Base-by-base conservation (phyloP, 2,113 vertebrate species). In the Scartelaos histophorus region DNA sequence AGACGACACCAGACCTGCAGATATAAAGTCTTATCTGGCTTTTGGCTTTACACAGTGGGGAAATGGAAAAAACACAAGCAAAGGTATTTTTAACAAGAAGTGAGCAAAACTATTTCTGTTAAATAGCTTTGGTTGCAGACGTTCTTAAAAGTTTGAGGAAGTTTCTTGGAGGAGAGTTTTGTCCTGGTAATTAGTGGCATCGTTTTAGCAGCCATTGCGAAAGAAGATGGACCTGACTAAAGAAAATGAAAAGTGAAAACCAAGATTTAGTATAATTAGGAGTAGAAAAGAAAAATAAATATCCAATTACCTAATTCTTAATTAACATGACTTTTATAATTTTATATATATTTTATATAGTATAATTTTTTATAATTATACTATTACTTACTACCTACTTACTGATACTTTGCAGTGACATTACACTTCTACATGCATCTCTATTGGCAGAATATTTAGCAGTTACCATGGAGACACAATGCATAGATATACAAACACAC, bases 21-120 rank as follows among this genome's bases (percentile, higher is more conserved):
- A 66, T 68, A 7, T 51, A 49, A 79, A 69, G 49, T 83, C 58
- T 84, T 35, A 49, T 82, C 67, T 76, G 65, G 71, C 73, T 79
- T 76, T 7, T 53, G 69, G 22, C 19, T 15, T 69, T 77, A 61
- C 83, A 67, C 53, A 72, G 75, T 71, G 47, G 58, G 45, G 62
- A 75, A 56, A 67, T 47, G 73, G 70, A 82, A 22, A 66, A 29
- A 45, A 66, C 56, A 72, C 62, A 75, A 25, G 71, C 13, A 9
- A 60, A 13, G 47, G 68, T 62, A 54, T 69, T 78, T 78, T 74
- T 79, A 76, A 80, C 75, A 69, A 85, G 61, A 46, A 49, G 51
- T 51, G 56, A 73, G 82, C 22, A 56, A 68, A 69, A 66, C 88
- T 76, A 71, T 70, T 35, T 77, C 56, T 68, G 21, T 47, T n/a